Base-by-base conservation (phyloP, 2,888 invertebrate genomes). In the Tetranychus piercei region DNA sequence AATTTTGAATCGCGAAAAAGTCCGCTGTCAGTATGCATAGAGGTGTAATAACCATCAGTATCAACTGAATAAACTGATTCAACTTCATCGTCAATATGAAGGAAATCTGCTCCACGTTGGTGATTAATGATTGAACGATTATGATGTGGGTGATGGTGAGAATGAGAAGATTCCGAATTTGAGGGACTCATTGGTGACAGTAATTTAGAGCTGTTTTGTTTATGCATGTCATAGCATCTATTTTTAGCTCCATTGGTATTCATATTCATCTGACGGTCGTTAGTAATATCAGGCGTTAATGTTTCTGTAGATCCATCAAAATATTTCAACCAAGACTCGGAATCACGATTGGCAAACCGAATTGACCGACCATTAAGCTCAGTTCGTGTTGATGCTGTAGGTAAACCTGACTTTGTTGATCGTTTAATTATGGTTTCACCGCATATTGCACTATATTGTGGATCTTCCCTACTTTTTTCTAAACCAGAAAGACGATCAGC, bases 11-110 rank as follows among this genome's bases (percentile, higher is more conserved):
- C 76, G 73, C 43, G 22, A 75, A 78, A 74, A 8, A 96, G 83
- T 0, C 95, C 95, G 75, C 93, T 93, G 83, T 96, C 95, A 86
- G 92, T 89, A 83, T 96, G 94, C 85, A 96, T 96, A 23, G 94
- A 94, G 0, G 96, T 96, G 82, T 94, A 96, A 82, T 95, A 96
- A 8, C 96, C 96, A 83, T 96, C 96, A 1, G 94, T 94, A 81
- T 96, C 96, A 81, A 94, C 92, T 2, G 94, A 94, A 82, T 93
- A 94, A 76, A 92, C 90, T 0, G 93, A 93, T 79, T 90, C 90
- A 0, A 90, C 91, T 83, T 92, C 92, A 73, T 89, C 87, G 81
- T 92, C 92, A 5, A 22, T 44, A 7, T 55, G 55, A 55, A 11
- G 11, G 15, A 55, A 55, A 55, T 55, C 55, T 5, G 20, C 7